Conservation (phyloP, 2,797 vertebrate genomes). For the Morelia viridis region DNA sequence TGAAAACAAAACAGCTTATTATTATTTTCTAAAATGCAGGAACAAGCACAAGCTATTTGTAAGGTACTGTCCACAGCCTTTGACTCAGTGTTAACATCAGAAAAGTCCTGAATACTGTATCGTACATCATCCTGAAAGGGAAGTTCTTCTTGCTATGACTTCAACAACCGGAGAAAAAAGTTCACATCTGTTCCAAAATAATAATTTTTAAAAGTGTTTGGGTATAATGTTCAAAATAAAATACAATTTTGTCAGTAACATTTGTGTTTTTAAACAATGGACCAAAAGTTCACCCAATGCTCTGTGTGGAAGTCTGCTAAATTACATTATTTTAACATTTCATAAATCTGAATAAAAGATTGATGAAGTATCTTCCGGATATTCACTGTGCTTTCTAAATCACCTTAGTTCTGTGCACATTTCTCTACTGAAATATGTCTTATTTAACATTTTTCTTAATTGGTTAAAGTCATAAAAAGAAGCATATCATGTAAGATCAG, state of each 20-base stretch:
- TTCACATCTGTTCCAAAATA: neutral
- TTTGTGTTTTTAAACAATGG: neutral
- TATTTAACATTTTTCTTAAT: neutral
- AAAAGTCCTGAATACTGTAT: slow-evolving; percentile 82
- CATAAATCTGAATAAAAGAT: neutral
- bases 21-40: slow-evolving; percentile 71
- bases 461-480: neutral
- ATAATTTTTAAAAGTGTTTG: neutral
- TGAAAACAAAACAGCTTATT: neutral
- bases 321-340: neutral
- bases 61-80: slow-evolving; percentile 92
- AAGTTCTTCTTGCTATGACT: accelerated
- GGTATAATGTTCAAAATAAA: slow-evolving; percentile 10
- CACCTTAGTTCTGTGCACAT: no score
- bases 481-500: neutral
- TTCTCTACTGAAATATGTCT: neutral
- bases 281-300: neutral
- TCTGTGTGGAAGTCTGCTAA: neutral
- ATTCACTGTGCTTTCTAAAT: neutral
- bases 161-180: neutral
- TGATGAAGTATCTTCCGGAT: neutral
- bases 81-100: slow-evolving; percentile 85
- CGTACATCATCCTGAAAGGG: neutral
- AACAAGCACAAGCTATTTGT: slow-evolving; percentile 96
- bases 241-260: slow-evolving; percentile 20